Conservation (phyloP, 2,888 invertebrate species). For the Drosophila fulvimacula region DNA sequence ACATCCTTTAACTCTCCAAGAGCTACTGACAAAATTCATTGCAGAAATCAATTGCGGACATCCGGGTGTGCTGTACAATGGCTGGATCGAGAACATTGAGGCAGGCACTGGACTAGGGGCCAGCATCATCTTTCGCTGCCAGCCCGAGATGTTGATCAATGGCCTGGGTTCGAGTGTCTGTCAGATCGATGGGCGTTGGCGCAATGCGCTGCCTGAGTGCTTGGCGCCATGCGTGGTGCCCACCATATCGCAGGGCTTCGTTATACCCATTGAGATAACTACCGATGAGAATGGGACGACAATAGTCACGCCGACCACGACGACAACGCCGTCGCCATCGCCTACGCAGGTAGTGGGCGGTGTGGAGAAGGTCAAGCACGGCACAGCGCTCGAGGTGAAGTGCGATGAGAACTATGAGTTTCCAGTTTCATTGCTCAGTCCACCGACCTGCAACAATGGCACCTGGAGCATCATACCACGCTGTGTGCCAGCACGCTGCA, state of each 20-base stretch:
- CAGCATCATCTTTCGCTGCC: slow-evolving; percentile 96
- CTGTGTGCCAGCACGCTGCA: slow-evolving; percentile 93
- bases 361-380: slow-evolving; percentile 88
- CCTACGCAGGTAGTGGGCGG: slow-evolving; percentile 65
- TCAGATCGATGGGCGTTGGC: slow-evolving; percentile 97
- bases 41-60: slow-evolving; percentile 98
- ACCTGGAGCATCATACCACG: slow-evolving; percentile 97
- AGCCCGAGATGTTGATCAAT: slow-evolving; percentile 95
- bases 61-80: slow-evolving; percentile 97
- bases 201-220: slow-evolving; percentile 96
- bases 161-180: slow-evolving; percentile 96
- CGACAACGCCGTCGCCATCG: slow-evolving; percentile 82
- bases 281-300: slow-evolving; percentile 83
- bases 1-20: not conserved
- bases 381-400: slow-evolving; percentile 89
- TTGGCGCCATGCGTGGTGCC: slow-evolving; percentile 97
- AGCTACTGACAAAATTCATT: not conserved
- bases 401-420: slow-evolving; percentile 95
- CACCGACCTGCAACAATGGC: slow-evolving; percentile 95
- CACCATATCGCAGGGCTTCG: slow-evolving; percentile 91
- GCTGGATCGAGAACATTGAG: slow-evolving; percentile 96
- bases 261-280: slow-evolving; percentile 87
- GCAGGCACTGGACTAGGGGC: slow-evolving; percentile 95
- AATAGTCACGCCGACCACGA: slow-evolving; percentile 67
- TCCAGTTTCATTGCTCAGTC: slow-evolving; percentile 89